These are phyloP conservation scores for Eolophus roseicapilla DNA, from an alignment of 2,113 vertebrate species.

Conservation along the genomic window DNA sequence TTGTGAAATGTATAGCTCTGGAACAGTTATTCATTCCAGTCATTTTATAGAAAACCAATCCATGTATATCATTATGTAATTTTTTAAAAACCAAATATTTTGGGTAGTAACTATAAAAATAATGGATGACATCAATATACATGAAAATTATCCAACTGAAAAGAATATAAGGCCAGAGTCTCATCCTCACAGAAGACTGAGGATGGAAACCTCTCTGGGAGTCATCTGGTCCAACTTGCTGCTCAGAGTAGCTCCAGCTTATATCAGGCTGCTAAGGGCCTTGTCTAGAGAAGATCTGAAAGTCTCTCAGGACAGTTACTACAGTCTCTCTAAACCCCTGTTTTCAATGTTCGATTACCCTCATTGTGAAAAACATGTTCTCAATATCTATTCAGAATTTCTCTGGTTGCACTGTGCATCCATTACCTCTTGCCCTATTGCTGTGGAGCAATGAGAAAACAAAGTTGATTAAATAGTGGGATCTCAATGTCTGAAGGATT, in stretches of 20 bases:
- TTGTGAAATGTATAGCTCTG: background rate
- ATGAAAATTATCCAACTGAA: background rate
- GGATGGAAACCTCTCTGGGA: background rate
- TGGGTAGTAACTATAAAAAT: background rate
- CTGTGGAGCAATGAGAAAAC: background rate
- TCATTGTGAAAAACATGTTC: background rate
- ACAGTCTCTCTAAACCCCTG: background rate
- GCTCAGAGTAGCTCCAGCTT: background rate
- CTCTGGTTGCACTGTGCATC: background rate
- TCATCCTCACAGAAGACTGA: background rate
- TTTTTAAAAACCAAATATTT: background rate
- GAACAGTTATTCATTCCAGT: background rate
- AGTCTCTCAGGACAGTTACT: background rate
- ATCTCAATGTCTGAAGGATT: background rate
- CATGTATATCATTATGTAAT: background rate
- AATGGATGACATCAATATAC: background rate
- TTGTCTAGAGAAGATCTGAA: background rate
- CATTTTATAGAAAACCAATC: background rate
- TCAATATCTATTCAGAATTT: background rate
- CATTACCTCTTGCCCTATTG: background rate
- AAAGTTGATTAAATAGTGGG: background rate
- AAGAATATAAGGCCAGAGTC: background rate
- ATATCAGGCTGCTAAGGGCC: background rate
- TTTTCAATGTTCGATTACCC: background rate
- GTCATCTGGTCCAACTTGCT: background rate